Evolutionary conservation across 2,888 invertebrate genomes (phyloP).

Genomic region (Macrosoma leucophasiata): DNA sequence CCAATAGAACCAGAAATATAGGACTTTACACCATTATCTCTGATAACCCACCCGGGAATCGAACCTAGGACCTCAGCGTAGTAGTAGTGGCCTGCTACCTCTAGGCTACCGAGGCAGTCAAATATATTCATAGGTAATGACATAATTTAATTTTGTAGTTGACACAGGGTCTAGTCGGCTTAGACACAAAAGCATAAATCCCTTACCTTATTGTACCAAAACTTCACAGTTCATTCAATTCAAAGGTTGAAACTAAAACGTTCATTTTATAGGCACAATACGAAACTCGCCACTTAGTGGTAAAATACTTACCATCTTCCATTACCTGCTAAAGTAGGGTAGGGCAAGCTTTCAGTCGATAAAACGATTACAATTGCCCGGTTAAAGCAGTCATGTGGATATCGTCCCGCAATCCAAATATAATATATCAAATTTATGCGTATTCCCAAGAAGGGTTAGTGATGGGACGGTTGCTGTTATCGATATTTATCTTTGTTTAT

Average conservation of each 20-base stretch:
- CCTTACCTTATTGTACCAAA: slow-evolving; percentile 10
- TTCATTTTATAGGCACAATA: neutral
- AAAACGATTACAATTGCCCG: slow-evolving; percentile 25
- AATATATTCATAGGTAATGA: too few species aligned
- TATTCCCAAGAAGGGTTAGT: slow-evolving; percentile 22
- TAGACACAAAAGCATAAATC: neutral
- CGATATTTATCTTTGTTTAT: slow-evolving; percentile 8
- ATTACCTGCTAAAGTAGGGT: slow-evolving; percentile 15
- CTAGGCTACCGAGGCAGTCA: too few species aligned
- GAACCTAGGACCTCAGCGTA: too few species aligned
- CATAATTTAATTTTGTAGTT: too few species aligned
- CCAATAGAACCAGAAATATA: too few species aligned
- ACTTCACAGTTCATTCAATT: neutral
- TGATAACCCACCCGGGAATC: too few species aligned
- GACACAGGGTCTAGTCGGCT: neutral
- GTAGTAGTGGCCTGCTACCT: too few species aligned
- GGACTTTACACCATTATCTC: too few species aligned
- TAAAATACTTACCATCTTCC: neutral
- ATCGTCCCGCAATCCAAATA: slow-evolving; percentile 26
- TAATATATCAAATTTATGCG: too few species aligned
- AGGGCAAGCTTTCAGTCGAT: slow-evolving; percentile 20
- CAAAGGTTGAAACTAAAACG: neutral
- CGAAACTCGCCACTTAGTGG: neutral
- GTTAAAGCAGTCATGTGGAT: slow-evolving; percentile 22
- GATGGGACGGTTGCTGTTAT: slow-evolving; percentile 12